These are phyloP conservation scores for Thamnophis sirtalis DNA, from an alignment of 2,113 vertebrate species.

Conservation along the genomic window DNA sequence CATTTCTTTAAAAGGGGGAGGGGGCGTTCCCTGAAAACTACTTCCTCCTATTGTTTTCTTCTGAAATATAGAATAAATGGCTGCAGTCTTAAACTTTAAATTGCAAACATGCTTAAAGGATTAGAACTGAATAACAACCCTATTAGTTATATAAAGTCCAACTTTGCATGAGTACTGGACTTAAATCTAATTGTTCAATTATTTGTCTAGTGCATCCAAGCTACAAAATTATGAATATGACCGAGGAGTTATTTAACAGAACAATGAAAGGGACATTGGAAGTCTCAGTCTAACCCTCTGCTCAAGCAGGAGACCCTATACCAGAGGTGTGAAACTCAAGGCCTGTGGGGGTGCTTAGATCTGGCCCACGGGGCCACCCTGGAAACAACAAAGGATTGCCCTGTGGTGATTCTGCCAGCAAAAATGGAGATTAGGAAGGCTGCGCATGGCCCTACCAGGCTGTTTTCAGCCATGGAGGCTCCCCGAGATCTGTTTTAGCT, in stretches of 20 bases:
- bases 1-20: not conserved
- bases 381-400: no score
- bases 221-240: no score
- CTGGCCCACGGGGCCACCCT: no score
- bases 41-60: no score
- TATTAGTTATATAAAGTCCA: not conserved
- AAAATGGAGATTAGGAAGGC: no score
- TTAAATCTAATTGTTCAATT: not conserved
- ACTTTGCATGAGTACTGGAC: not conserved
- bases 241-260: not conserved
- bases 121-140: not conserved
- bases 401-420: no score
- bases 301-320: not conserved
- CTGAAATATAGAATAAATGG: not conserved
- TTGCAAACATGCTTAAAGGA: not conserved
- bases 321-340: no score
- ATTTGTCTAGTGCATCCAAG: not conserved
- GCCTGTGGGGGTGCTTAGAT: no score
- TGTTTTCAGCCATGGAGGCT: no score
- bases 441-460: no score
- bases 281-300: not conserved
- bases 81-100: not conserved
- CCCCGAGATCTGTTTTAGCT: no score
- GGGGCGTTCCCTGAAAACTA: not conserved
- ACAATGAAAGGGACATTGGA: not conserved